These are phyloP conservation scores for Drosophila malerkotliana DNA, from an alignment of 1,140 invertebrate species.

Conservation along the genomic window DNA sequence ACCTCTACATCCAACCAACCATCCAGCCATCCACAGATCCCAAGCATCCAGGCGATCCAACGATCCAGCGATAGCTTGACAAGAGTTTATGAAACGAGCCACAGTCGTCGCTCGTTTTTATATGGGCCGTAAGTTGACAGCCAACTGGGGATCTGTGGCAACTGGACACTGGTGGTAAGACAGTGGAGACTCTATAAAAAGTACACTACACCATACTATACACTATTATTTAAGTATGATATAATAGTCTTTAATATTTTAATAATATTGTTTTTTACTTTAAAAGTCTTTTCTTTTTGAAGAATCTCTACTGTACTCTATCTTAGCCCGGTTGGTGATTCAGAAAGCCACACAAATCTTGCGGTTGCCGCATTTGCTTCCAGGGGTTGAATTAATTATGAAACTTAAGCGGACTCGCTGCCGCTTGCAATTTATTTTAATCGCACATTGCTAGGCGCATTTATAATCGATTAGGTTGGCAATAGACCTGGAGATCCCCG, in stretches of 20 bases:
- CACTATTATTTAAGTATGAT: too few relatives aligned
- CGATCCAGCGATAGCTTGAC: slow-evolving; percentile 69
- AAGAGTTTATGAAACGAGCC: slow-evolving; percentile 82
- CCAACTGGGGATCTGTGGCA: slow-evolving; percentile 34
- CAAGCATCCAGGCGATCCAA: slow-evolving; percentile 20
- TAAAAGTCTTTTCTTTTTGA: not conserved
- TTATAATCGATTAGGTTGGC: slow-evolving; percentile 77
- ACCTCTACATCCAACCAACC: not conserved
- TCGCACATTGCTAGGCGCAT: slow-evolving; percentile 77
- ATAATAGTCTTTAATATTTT: too few relatives aligned
- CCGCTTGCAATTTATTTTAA: slow-evolving; percentile 82
- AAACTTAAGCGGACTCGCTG: slow-evolving; percentile 70
- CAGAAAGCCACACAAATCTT: slow-evolving; percentile 38
- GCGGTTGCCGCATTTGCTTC: slow-evolving; percentile 35
- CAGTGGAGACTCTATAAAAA: slow-evolving; percentile 6
- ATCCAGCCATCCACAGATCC: slow-evolving; percentile 9
- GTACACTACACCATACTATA: not conserved
- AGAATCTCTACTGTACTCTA: not conserved
- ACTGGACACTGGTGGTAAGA: slow-evolving; percentile 25
- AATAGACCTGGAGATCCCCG: slow-evolving; percentile 3
- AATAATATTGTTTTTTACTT: too few relatives aligned
- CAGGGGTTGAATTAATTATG: slow-evolving; percentile 78
- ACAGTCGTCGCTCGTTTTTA: slow-evolving; percentile 65
- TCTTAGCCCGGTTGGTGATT: slow-evolving; percentile 67
- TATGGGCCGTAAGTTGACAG: slow-evolving; percentile 73